These are phyloP conservation scores for Halyomorpha halys DNA, from an alignment of 1,140 invertebrate species.

Conservation along the genomic window DNA sequence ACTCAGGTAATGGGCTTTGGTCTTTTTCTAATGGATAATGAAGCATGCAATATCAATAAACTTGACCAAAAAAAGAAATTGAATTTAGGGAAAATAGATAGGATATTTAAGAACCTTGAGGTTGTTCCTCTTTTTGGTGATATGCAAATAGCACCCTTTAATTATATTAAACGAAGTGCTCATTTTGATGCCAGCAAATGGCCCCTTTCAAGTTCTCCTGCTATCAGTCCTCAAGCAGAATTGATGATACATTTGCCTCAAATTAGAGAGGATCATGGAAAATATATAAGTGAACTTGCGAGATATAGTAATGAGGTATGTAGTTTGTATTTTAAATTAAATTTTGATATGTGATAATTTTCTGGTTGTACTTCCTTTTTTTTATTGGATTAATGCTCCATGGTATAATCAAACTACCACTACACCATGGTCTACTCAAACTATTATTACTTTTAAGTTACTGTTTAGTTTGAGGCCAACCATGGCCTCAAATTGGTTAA, in stretches of 20 bases:
- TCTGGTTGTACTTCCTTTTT: neutral
- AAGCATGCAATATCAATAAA: conserved; percentile 89
- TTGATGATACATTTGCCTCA: conserved; percentile 90
- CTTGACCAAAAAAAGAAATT: conserved; percentile 95
- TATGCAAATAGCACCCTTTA: conserved; percentile 99
- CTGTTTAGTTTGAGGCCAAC: no score
- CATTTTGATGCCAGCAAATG: conserved; percentile 88
- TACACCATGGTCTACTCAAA: no score
- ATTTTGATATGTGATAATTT: neutral
- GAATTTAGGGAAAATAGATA: conserved; percentile 87
- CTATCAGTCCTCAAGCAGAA: conserved; percentile 85
- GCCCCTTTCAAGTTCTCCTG: conserved; percentile 74
- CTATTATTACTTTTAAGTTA: no score
- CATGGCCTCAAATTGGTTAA: no score
- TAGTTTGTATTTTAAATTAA: no score
- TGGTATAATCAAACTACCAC: no score
- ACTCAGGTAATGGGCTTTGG: conserved; percentile 83
- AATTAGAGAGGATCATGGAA: conserved; percentile 93
- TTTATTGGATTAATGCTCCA: no score
- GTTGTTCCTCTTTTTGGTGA: conserved; percentile 98
- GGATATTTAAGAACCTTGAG: conserved; percentile 94
- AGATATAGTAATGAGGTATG: conserved; percentile 83
- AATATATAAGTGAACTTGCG: conserved; percentile 93
- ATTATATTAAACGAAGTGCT: conserved; percentile 91
- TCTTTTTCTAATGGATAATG: conserved; percentile 92